These are phyloP conservation scores for Tribolium castaneum DNA, from an alignment of 1,140 invertebrate genomes.

Conservation along the genomic window DNA sequence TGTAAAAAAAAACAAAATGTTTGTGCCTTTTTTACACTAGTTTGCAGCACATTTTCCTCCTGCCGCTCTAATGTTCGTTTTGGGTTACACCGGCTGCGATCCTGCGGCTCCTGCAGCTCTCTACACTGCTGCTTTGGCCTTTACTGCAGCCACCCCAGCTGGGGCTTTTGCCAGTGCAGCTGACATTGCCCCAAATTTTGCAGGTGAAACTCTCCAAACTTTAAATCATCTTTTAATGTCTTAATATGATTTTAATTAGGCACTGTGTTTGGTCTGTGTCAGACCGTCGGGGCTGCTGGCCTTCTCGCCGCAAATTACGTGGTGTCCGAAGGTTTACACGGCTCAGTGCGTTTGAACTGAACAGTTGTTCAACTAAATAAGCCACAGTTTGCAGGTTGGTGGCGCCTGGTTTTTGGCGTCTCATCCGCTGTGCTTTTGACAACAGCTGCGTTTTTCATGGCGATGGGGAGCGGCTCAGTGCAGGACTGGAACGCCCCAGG, in stretches of 20 bases:
- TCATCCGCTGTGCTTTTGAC: constrained; percentile 68
- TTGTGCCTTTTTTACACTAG: background rate
- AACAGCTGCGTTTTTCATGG: constrained; percentile 69
- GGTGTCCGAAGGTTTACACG: constrained; percentile 70
- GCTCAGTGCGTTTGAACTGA: constrained; percentile 65
- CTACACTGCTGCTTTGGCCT: constrained; percentile 69
- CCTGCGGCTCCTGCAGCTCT: constrained; percentile 70
- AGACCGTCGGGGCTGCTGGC: constrained; percentile 70
- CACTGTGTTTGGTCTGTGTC: constrained; percentile 70
- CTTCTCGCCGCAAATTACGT: constrained; percentile 71
- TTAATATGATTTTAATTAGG: constrained; percentile 56
- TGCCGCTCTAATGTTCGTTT: constrained; percentile 70
- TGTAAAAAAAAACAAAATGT: constrained; percentile 61
- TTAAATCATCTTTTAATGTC: background rate
- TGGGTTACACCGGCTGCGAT: constrained; percentile 71
- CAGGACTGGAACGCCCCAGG: constrained; percentile 68
- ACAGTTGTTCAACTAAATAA: background rate
- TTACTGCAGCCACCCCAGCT: constrained; percentile 70
- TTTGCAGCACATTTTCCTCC: constrained; percentile 70
- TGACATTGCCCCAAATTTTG: constrained; percentile 68
- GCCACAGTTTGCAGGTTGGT: constrained; percentile 69
- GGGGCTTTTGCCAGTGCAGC: constrained; percentile 70
- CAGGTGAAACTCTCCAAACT: constrained; percentile 52
- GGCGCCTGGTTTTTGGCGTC: constrained; percentile 70
- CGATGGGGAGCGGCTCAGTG: constrained; percentile 68